phyloP scores from a whole-genome alignment of 2,797 vertebrate species.

The Eulemur mongoz region DNA sequence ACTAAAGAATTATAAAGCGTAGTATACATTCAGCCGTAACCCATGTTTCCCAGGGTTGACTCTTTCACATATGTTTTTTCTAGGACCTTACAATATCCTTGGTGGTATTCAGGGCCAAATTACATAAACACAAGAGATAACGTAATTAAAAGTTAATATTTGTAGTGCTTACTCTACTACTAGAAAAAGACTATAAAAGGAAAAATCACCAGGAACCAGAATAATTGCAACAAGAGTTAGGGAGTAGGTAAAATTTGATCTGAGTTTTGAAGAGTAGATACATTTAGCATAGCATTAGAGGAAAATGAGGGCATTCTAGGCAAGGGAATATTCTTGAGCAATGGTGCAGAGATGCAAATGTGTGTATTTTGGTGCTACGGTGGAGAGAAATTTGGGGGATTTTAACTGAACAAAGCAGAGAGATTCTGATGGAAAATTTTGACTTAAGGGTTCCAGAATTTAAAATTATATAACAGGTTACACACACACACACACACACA shows the following conservation, averaged over 20 bases:
- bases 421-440: background rate
- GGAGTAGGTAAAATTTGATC: background rate
- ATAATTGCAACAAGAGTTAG: background rate
- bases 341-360: background rate
- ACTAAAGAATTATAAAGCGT: background rate
- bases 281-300: background rate
- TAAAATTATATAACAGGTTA: background rate
- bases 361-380: background rate
- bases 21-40: background rate
- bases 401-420: background rate
- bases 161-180: background rate
- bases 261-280: background rate
- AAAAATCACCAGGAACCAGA: background rate
- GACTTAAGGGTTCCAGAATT: background rate
- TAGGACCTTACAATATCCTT: background rate
- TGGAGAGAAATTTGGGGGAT: background rate
- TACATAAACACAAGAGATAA: background rate
- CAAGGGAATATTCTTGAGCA: background rate
- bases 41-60: background rate
- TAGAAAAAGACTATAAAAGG: background rate
- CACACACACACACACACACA: background rate
- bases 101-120: background rate
- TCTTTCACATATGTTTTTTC: background rate
- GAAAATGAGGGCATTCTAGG: background rate
- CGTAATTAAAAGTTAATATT: slow-evolving; percentile 20